Base-by-base conservation (phyloP, 92 coral and sea anemone genomes). In the Meandrina meandrites region DNA sequence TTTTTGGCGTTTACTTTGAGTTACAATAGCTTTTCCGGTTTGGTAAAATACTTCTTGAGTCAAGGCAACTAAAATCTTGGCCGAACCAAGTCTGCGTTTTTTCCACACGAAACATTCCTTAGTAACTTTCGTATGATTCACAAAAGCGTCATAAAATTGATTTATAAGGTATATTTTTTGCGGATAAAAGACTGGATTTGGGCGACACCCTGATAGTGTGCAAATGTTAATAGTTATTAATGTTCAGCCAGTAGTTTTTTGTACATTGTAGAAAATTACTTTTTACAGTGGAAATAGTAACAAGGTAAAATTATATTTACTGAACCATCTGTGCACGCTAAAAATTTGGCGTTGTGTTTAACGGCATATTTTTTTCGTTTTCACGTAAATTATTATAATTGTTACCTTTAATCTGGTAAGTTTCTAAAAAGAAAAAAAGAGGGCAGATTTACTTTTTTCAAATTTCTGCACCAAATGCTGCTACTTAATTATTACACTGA, bases 21-120 rank as follows among this genome's bases (percentile, higher is more conserved):
- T 30, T 42, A 62, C 82, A 67, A 77, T 75, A 31, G 76, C 82
- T 76, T 62, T 85, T 85, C 81, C 82, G 88, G 82, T 76, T 3
- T 21, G 32, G 88, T 12, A 47, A 85, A 85, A 85, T 85, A 70
- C 48, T 76, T 77, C 45, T 6, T 82, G 27, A 58, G 58, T 53
- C 82, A n/a, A 45, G 88, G 48, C 66, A 66, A 85, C 82, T 24
- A 30, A 54, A 27, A 53, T 14, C 19, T 4, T 50, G 34, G 35
- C 30, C 60, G 45, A 73, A 27, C 27, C 4, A 22, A 77, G 40
- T 72, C 8, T 72, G 40, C 1, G 22, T 32, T 37, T 73, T 74
- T 74, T 36, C 18, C n/a, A 74, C 27, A 0, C 5, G 71, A 0
- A 30, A 28, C 14, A 66, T 28, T 28, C 71, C 71, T 27, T 66